Base-by-base conservation (phyloP, 2,113 vertebrate genomes). In the Globicephala melas region DNA sequence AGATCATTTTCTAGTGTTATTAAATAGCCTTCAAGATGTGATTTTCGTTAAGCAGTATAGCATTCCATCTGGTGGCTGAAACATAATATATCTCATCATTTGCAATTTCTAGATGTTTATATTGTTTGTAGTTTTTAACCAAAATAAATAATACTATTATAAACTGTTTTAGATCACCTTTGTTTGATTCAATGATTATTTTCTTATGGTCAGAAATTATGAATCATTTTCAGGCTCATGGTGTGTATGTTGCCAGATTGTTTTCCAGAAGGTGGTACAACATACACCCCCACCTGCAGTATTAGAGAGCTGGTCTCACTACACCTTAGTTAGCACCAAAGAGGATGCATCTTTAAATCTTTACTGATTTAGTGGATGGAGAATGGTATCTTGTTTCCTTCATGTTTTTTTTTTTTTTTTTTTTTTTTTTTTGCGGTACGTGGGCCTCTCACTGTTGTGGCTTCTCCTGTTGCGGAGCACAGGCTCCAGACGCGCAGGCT, bases 81-180 rank as follows among this genome's bases (percentile, higher is more conserved):
- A 60, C 23, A 8, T 85, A 79, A 74, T 81, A 86, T 96, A 77
- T 60, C 47, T 58, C 14, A 82, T 79, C 44, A 80, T 74, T 87
- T 95, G 38, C 74, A 55, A n/a, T 87, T 95, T 95, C 65, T 91
- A 70, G 93, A 90, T 86, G 18, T 80, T 95, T 89, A 50, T 87
- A 31, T 79, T 91, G 50, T 41, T 94, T 94, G 6, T 3, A 31
- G 28, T 76, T 85, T 97, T 92, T 89, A 95, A 17, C 50, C 86
- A 83, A 83, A 91, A 50, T 76, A 68, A 41, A 17, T 67, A 92
- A 93, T 20, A 55, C 76, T 25, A 8, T 50, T 70, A 50, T 90
- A 90, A 86, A 80, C 86, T 47, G 11, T 68, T 79, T 80, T 89
- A 84, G 47, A 50, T 83, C 18, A 41, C 87, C 58, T 96, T 89